Evolutionary conservation across 2,797 vertebrate genomes (phyloP).

Genomic region (Anguilla obscura): DNA sequence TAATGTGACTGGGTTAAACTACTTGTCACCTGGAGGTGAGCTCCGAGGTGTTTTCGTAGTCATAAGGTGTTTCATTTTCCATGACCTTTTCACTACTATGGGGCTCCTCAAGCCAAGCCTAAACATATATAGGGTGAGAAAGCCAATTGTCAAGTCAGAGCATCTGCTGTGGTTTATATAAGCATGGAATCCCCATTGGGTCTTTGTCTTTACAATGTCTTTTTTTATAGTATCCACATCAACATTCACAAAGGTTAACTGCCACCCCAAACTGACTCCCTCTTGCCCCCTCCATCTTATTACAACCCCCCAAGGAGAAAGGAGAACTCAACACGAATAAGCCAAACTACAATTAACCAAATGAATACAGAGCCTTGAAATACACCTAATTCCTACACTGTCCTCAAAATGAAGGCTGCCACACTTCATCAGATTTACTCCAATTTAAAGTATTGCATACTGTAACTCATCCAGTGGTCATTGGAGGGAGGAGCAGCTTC

Average conservation of each 20-base stretch:
- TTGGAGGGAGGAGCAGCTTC: not conserved
- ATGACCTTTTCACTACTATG: not conserved
- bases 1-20: not conserved
- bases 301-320: too few relatives aligned
- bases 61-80: slow-evolving; percentile 7
- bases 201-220: not conserved
- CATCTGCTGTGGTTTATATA: not conserved
- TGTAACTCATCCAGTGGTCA: not conserved
- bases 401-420: not conserved
- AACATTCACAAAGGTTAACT: not conserved
- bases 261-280: too few relatives aligned
- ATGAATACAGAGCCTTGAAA: not conserved
- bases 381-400: not conserved
- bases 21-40: not conserved
- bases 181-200: not conserved
- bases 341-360: not conserved
- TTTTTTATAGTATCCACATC: not conserved
- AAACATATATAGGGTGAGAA: not conserved
- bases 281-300: too few relatives aligned
- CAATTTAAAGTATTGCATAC: too few relatives aligned
- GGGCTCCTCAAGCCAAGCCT: not conserved
- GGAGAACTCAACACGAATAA: not conserved
- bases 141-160: not conserved
- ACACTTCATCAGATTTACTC: not conserved
- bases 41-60: not conserved